Evolutionary conservation across 2,888 invertebrate genomes (phyloP).

Genomic region (Plutella xylostella): DNA sequence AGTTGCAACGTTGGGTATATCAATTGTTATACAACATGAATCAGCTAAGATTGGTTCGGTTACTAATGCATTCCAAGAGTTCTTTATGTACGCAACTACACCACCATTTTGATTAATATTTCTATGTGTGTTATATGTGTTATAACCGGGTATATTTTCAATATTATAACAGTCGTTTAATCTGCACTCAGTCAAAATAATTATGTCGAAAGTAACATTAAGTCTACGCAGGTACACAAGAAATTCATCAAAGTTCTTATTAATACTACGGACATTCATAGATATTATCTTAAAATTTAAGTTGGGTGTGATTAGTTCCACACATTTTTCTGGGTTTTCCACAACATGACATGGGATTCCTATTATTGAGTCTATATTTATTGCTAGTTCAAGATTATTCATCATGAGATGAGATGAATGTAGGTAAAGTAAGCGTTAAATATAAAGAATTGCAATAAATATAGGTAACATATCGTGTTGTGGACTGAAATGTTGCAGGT

Average conservation of each 20-base stretch:
- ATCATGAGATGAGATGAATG: too few relatives aligned
- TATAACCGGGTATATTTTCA: slow-evolving; percentile 9
- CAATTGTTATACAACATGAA: slow-evolving; percentile 12
- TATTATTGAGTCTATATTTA: background rate
- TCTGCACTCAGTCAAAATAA: slow-evolving; percentile 13
- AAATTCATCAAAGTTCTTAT: too few relatives aligned
- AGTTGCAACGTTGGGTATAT: background rate
- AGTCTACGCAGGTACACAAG: background rate
- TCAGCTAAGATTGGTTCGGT: too few relatives aligned
- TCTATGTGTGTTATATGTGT: slow-evolving; percentile 3
- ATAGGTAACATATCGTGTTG: too few relatives aligned
- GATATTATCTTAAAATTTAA: slow-evolving; percentile 9
- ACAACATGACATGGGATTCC: slow-evolving; percentile 13
- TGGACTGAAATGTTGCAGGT: too few relatives aligned
- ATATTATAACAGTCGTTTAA: too few relatives aligned
- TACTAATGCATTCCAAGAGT: slow-evolving; percentile 6
- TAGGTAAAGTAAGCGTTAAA: too few relatives aligned
- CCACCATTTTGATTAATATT: slow-evolving; percentile 14
- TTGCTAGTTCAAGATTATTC: background rate
- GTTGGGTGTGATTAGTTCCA: background rate
- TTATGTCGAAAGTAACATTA: background rate
- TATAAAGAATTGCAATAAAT: too few relatives aligned
- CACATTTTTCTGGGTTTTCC: background rate
- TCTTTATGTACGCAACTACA: slow-evolving; percentile 13
- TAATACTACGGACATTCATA: too few relatives aligned